Evolutionary conservation across 2,113 vertebrate genomes (phyloP).

Genomic region (Mastomys coucha): DNA sequence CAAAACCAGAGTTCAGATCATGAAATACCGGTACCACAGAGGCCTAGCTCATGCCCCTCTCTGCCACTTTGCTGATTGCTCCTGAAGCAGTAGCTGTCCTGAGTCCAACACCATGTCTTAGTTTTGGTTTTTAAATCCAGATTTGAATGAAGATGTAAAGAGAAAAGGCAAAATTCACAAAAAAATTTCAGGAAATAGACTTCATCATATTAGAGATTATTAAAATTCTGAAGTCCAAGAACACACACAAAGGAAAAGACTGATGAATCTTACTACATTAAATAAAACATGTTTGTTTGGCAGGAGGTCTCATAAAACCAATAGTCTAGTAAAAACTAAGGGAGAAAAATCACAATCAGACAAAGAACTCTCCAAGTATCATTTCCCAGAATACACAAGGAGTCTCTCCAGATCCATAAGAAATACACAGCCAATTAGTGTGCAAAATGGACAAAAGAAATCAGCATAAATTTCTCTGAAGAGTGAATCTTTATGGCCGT

Average conservation of each 20-base stretch:
- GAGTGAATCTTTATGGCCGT: background rate
- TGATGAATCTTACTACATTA: background rate
- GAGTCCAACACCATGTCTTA: background rate
- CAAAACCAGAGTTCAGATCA: background rate
- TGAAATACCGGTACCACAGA: background rate
- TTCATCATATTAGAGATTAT: constrained; percentile 11
- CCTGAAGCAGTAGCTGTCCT: background rate
- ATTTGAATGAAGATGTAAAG: background rate
- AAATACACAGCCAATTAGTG: background rate
- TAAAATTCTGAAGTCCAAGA: constrained; percentile 24
- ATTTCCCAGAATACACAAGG: background rate
- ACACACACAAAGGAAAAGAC: background rate
- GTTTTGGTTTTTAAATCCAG: background rate
- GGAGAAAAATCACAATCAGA: constrained; percentile 14
- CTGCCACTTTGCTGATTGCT: background rate
- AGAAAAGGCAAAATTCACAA: constrained; percentile 16
- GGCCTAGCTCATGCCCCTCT: background rate
- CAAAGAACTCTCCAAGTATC: background rate
- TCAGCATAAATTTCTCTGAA: background rate
- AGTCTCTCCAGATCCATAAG: background rate
- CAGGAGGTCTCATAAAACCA: background rate
- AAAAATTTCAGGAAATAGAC: constrained; percentile 26
- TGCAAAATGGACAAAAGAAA: background rate
- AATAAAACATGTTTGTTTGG: background rate
- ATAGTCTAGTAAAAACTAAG: background rate